phyloP scores from a whole-genome alignment of 2,113 vertebrate species.

The Brachyhypopomus gauderio region DNA sequence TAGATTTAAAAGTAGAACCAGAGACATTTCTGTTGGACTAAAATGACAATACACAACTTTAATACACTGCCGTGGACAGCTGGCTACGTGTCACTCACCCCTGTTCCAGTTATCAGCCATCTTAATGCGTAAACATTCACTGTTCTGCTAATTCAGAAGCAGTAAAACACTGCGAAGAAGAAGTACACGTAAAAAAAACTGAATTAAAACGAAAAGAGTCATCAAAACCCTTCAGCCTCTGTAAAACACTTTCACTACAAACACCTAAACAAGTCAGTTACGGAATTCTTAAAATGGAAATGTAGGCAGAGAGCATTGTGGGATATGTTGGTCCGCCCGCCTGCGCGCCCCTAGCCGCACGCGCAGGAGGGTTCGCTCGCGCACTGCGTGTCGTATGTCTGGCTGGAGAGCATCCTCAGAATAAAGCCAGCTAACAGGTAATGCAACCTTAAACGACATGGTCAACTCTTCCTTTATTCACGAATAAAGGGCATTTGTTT shows the following conservation, averaged over 20 bases:
- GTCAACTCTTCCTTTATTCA: neutral
- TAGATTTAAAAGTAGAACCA: neutral
- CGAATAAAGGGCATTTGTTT: neutral
- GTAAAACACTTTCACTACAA: no score
- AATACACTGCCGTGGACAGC: neutral
- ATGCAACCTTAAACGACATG: neutral
- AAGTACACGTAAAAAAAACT: neutral
- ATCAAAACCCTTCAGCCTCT: no score
- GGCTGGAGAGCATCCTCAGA: conserved; percentile 8
- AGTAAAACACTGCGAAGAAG: neutral
- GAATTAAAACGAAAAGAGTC: neutral
- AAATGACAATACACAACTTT: neutral
- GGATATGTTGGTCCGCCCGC: conserved; percentile 53
- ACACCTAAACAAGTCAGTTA: neutral
- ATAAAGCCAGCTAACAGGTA: conserved; percentile 11
- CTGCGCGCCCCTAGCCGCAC: neutral
- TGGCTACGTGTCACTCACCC: conserved; percentile 55
- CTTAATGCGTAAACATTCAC: conserved; percentile 13
- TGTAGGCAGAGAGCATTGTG: conserved; percentile 24
- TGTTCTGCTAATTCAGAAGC: neutral
- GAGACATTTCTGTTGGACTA: neutral
- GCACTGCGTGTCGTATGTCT: neutral
- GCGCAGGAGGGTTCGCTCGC: no score
- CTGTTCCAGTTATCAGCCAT: conserved; percentile 58
- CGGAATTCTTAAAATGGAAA: neutral